Evolutionary conservation across 2,888 invertebrate species (phyloP), one percentile per base, ranked within the genome.

Genomic region (Ophioninae sp.): DNA sequence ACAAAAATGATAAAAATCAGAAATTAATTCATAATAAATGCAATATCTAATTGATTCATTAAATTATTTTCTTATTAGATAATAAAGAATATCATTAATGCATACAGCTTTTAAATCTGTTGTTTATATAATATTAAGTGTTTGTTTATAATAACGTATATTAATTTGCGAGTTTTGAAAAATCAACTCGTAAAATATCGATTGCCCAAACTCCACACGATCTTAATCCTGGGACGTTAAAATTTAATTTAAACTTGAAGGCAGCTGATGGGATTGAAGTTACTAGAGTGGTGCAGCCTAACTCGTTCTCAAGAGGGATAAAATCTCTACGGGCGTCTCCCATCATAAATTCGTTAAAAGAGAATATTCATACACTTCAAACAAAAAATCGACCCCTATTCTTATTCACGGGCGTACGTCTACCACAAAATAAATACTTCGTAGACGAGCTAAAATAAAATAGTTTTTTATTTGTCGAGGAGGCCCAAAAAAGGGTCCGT

Each of bases 401-500:
- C 0, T 50, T 50, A 50, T 10, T 6, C 50, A 50, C 13, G 13
- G 1, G 17, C 17, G 37, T 72, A 59, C 70, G 17, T 30, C 30
- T 37, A 21, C 39, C 39, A 37, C 57, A 21, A 6, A 39, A 6
- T 59, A 10, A 30, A 30, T 30, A 30, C 30, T 1, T 7, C 56
- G 59, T 59, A 21, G 39, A 59, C 57, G 30, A 17, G 50, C 17
- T 2, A 13, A 17, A 23, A 73, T 73, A 21, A 61, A 73, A 23
- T 41, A 37, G 23, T 61, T 17, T 44, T 73, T 61, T 56, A 37
- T 59, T 44, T 37, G 64, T 13, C 50, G n/a, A 74, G 30, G 50
- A 50, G n/a, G 20, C 37, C 44, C 13, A 62, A 30, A 74, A 64
- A 74, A 64, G 64, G 20, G 64, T 50, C 37, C 17, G 74, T 10